These are phyloP conservation scores for Hedychridium roseum DNA, from an alignment of 2,888 invertebrate species.

Conservation along the genomic window DNA sequence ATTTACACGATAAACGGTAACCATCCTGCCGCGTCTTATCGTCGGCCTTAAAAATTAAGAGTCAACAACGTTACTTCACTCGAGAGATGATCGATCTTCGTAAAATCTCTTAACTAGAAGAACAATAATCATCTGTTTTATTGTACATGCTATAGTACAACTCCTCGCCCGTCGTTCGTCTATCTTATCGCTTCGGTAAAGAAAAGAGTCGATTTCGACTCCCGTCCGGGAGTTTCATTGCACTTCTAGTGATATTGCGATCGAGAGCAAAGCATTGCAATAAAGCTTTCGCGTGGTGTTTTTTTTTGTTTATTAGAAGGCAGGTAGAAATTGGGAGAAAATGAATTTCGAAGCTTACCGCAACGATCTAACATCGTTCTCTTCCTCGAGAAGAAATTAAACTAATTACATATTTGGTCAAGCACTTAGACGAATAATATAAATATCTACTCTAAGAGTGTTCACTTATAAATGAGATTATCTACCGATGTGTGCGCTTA, in stretches of 20 bases:
- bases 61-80: slow-evolving; percentile 1
- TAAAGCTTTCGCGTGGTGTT: too few species aligned
- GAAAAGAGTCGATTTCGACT: background rate
- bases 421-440: slow-evolving; percentile 41
- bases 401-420: slow-evolving; percentile 33
- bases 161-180: background rate
- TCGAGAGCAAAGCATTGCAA: background rate
- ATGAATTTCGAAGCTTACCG: too few species aligned
- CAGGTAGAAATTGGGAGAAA: too few species aligned
- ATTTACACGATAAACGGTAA: background rate
- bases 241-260: too few species aligned
- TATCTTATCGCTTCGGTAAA: background rate
- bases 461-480: slow-evolving; percentile 25
- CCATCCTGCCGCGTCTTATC: background rate
- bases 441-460: slow-evolving; percentile 33
- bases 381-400: slow-evolving; percentile 9
- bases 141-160: slow-evolving; percentile 2
- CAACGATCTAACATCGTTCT: too few species aligned
- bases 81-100: background rate
- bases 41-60: slow-evolving; percentile 1
- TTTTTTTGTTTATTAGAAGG: too few species aligned
- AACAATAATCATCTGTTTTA: slow-evolving; percentile 3
- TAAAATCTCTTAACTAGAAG: background rate
- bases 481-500: slow-evolving; percentile 46
- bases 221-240: too few species aligned